Evolutionary conservation across 2,888 invertebrate genomes (phyloP), one percentile per base, ranked within the genome.

Genomic region (Magallana nippona): DNA sequence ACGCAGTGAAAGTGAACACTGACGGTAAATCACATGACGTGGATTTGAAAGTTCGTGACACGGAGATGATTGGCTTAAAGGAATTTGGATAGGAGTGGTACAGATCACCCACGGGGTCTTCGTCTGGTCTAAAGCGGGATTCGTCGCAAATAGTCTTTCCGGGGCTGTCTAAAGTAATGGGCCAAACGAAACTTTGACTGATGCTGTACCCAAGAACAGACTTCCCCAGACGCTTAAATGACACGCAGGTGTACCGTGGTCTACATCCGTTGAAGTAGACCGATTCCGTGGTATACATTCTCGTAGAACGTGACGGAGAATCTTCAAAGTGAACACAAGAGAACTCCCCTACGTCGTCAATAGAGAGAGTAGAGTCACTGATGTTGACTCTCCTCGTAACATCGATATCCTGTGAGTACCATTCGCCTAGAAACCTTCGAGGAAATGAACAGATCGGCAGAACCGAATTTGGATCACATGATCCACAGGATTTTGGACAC

Each of bases 221-320:
- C 1, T 88, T 89, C 1, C 86, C 87, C 1, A 90, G 83, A n/a
- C 87, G 82, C 44, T 86, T 85, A n/a, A 92, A 85, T 60, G 87
- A 82, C 17, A 91, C n/a, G 82, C 92, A 92, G 10, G 91, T 90
- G 82, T 89, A 91, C 13, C 92, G 82, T 10, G 92, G 92, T n/a
- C 91, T 84, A 81, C 92, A 92, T 10, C 92, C 92, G 82, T 92
- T 92, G 62, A 84, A 83, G 79, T 89, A 91, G 27, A 89, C 79
- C 13, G 92, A 91, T 27, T 91, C 85, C 0, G 91, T 88, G 17
- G 91, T 90, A 85, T 87, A 92, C 77, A 87, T 86, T 71, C 87
- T 84, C 1, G 88, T 84, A 78, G 84, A 83, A 2, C 85, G 78
- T 0, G 86, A 82, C 0, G 90, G 88, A 62, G 89, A 89, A 81